Percentiles rank a stretch among this genome's conserved stretches.
Conservation (phyloP, 2,888 invertebrate species). For the Troides aeacus region DNA sequence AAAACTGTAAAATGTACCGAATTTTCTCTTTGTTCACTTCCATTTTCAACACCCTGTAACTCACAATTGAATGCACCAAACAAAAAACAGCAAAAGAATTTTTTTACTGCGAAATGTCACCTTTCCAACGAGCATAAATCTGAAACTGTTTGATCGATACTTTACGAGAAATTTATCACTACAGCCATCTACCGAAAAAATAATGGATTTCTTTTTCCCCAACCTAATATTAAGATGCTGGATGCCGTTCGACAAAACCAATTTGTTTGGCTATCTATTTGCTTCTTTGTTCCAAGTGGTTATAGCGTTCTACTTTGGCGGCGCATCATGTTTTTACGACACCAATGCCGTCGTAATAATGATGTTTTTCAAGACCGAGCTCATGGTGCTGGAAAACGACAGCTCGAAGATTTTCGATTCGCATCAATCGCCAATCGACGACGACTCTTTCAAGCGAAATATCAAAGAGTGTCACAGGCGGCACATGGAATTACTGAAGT, state of each 20-base stretch:
- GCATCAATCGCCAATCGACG: conserved; percentile 11
- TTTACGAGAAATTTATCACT: too few relatives aligned
- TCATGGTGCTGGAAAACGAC: conserved; percentile 53
- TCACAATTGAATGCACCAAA: too few relatives aligned
- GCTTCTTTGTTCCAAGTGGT: conserved; percentile 52
- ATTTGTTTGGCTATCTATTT: conserved; percentile 43
- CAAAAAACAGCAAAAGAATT: too few relatives aligned
- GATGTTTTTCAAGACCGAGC: conserved; percentile 58
- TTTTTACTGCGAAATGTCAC: too few relatives aligned
- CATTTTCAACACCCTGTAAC: too few relatives aligned
- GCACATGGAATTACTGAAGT: conserved; percentile 56
- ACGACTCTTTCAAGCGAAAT: conserved; percentile 37
- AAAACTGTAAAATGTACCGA: too few relatives aligned
- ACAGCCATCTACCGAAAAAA: too few relatives aligned
- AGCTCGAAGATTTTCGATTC: conserved; percentile 49
- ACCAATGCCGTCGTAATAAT: conserved; percentile 57
- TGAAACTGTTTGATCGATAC: too few relatives aligned
- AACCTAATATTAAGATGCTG: conserved; percentile 61
- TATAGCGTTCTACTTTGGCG: conserved; percentile 53
- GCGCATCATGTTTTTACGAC: conserved; percentile 61
- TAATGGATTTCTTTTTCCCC: too few relatives aligned
- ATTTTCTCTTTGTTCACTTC: too few relatives aligned
- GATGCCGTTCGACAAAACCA: conserved; percentile 59
- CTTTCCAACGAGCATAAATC: too few relatives aligned
- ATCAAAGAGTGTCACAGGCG: conserved; percentile 51